Conservation (phyloP, 2,797 vertebrate genomes). For the Sebastes taczanowskii region DNA sequence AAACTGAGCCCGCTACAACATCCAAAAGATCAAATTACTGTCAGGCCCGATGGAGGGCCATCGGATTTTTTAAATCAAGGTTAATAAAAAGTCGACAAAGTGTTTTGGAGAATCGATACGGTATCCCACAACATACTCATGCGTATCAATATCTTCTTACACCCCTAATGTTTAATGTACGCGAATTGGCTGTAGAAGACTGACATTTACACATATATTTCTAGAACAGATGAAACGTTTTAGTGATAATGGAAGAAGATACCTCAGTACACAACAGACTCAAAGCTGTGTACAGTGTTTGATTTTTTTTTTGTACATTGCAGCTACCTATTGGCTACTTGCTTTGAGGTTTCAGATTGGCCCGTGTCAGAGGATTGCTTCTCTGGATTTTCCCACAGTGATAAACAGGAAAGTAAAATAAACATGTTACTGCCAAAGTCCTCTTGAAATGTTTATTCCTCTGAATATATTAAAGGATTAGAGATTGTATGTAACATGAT, state of each 20-base stretch:
- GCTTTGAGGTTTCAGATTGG: slow-evolving; percentile 23
- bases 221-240: background rate
- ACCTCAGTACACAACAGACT: background rate
- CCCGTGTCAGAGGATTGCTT: slow-evolving; percentile 11
- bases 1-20: too few relatives aligned
- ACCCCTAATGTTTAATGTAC: background rate
- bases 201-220: background rate
- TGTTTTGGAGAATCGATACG: too few relatives aligned
- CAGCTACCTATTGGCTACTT: slow-evolving; percentile 27
- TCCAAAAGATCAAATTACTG: rapidly evolving
- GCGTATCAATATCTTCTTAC: too few relatives aligned
- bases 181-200: background rate
- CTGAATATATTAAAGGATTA: slow-evolving; percentile 62
- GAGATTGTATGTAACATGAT: slow-evolving; percentile 57
- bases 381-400: background rate
- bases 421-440: slow-evolving; percentile 35
- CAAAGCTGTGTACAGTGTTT: background rate
- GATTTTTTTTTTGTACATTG: slow-evolving; percentile 1
- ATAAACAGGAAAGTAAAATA: slow-evolving; percentile 42
- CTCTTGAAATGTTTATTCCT: slow-evolving; percentile 43
- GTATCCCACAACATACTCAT: too few relatives aligned
- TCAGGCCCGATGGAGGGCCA: rapidly evolving
- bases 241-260: background rate
- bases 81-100: rapidly evolving
- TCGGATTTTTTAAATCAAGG: too few relatives aligned